phyloP scores from a whole-genome alignment of 2,797 vertebrate genomes.

The Pseudochirops corinnae region DNA sequence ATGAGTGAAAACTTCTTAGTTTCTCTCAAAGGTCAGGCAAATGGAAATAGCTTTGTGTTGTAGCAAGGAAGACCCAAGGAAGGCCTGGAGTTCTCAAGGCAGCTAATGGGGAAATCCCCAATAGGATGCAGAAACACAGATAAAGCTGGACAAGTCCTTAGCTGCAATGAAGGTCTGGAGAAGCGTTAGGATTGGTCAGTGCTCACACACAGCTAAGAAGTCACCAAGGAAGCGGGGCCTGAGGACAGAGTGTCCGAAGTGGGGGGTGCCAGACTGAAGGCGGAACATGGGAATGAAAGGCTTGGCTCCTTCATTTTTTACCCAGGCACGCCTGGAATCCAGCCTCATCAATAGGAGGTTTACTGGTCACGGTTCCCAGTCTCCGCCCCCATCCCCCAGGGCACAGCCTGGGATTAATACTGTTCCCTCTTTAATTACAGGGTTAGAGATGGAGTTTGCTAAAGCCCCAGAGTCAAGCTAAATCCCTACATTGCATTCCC shows the following conservation, averaged over 20 bases:
- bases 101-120: background rate
- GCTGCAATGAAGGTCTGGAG: background rate
- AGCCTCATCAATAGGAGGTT: conserved; percentile 69
- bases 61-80: background rate
- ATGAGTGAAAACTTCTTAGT: background rate
- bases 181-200: background rate
- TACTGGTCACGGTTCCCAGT: conserved; percentile 83
- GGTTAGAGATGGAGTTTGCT: conserved; percentile 88
- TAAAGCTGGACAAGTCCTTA: background rate
- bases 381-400: conserved; percentile 5
- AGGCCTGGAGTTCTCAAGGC: background rate
- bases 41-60: background rate
- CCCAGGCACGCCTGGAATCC: conserved; percentile 85
- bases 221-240: background rate
- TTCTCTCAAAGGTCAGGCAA: background rate
- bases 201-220: background rate
- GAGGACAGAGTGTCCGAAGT: background rate
- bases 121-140: background rate
- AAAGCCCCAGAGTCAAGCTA: background rate
- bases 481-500: background rate
- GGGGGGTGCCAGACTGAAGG: background rate
- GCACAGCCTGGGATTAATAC: conserved; percentile 78
- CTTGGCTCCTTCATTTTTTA: conserved; percentile 80
- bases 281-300: conserved; percentile 71
- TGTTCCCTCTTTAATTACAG: conserved; percentile 91